Base-by-base conservation (phyloP, 30 jellyfish, hydroid and myxozoan species). In the Turritopsis dohrnii region DNA sequence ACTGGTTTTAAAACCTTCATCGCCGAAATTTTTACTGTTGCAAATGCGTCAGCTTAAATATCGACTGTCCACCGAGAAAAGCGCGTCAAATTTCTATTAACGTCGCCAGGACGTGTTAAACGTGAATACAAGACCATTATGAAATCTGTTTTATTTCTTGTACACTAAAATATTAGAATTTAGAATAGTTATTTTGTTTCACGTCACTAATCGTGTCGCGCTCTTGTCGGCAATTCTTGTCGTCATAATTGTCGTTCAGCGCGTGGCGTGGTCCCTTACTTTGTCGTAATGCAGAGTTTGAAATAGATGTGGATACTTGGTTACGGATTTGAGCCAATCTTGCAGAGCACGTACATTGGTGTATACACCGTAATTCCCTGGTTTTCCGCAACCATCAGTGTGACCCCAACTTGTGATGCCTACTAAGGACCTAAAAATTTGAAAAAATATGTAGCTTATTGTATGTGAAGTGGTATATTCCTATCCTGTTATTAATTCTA, bases 371-470 rank as follows among this genome's bases (percentile, higher is more conserved):
- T 75, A 88, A 54, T 76, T 83, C 29, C 75, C 66, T 17, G 81
- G 83, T 60, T 53, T 52, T 8, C 96, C 96, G 79, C 96, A 88
- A 1, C 96, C 96, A 24, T 76, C 95, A 41, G 21, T 21, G 53
- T 69, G 86, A 21, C 96, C 96, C 96, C 96, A 88, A 87, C 96
- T 88, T 24, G 96, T 88, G 29, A 88, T 76, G 30, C 96, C 96
- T 18, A 54, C 71, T 18, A 88, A 81, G 22, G 27, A 73, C 96
- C 96, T 88, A 80, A 16, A 80, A 18, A 52, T 18, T 28, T 19
- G 17, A 28, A 1, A 19, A 41, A 41, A 41, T 41, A 3, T 41
- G 60, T 13, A 41, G 13, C 60, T 13, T 41, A 5, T 41, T 13
- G 13, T 41, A 41, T 41, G 5, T 41, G 9, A 41, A 41, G 13